Conservation (phyloP, 2,888 invertebrate genomes). For the Formica aserva region DNA sequence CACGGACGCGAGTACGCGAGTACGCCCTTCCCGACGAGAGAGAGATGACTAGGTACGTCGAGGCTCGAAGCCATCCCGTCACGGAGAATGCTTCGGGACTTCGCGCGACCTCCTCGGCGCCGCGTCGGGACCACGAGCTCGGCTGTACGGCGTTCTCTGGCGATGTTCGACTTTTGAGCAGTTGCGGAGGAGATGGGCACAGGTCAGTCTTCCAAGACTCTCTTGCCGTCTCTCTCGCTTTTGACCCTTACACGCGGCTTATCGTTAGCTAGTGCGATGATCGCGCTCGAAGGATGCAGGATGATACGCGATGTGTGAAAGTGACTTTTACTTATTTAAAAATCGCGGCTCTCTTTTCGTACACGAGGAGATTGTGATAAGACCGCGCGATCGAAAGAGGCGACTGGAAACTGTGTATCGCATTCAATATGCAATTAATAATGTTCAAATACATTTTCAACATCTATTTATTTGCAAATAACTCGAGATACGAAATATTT, state of each 20-base stretch:
- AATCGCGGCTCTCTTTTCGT: not conserved
- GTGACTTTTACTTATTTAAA: slow-evolving; percentile 21
- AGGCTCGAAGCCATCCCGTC: slow-evolving; percentile 77
- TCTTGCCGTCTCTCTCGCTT: slow-evolving; percentile 26
- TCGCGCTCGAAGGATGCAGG: not conserved
- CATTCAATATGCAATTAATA: not conserved
- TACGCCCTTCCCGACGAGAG: slow-evolving; percentile 68
- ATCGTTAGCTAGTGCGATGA: not conserved
- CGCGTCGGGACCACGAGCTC: slow-evolving; percentile 70
- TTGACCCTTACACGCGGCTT: not conserved
- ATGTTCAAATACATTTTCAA: not conserved
- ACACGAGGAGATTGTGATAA: not conserved
- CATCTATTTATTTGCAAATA: not conserved
- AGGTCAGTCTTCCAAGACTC: slow-evolving; percentile 86
- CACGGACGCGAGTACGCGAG: slow-evolving; percentile 57
- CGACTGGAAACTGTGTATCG: not conserved
- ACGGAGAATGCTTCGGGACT: slow-evolving; percentile 78
- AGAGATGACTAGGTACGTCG: slow-evolving; percentile 74
- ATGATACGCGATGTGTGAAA: slow-evolving; percentile 32
- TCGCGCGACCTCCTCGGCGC: slow-evolving; percentile 75
- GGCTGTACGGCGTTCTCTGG: slow-evolving; percentile 71
- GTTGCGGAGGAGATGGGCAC: slow-evolving; percentile 90
- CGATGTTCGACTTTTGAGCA: slow-evolving; percentile 82
- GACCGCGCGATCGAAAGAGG: not conserved
- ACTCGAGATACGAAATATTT: not conserved